These are phyloP conservation scores for Desmophyllum pertusum DNA, from an alignment of 92 coral and sea anemone species.

Conservation along the genomic window DNA sequence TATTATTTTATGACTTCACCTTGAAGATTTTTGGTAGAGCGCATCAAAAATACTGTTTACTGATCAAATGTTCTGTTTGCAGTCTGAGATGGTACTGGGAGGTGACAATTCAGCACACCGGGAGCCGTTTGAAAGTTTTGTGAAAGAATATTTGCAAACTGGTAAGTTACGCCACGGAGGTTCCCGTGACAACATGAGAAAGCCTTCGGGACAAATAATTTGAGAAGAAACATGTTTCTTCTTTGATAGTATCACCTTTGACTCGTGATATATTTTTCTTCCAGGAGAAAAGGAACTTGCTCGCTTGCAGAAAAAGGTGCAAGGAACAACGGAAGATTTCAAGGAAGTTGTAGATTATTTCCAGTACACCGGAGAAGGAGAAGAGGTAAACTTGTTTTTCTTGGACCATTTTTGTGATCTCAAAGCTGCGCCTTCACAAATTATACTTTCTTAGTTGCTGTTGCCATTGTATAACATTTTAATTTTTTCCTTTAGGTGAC, in stretches of 20 bases:
- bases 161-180: slow-evolving; percentile 43
- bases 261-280: neutral
- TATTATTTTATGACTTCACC: too few relatives aligned
- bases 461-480: neutral
- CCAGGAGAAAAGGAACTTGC: slow-evolving; percentile 74
- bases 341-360: slow-evolving; percentile 75
- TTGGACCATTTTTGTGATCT: neutral
- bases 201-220: too few relatives aligned
- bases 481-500: slow-evolving; percentile 56
- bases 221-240: neutral
- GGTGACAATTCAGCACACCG: slow-evolving; percentile 64
- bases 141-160: slow-evolving; percentile 73
- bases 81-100: slow-evolving; percentile 87
- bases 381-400: slow-evolving; percentile 36
- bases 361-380: slow-evolving; percentile 78
- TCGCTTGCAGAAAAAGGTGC: slow-evolving; percentile 75
- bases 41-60: too few relatives aligned
- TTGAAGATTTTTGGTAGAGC: too few relatives aligned
- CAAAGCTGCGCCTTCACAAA: neutral
- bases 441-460: neutral
- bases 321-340: slow-evolving; percentile 77
- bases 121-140: slow-evolving; percentile 89
- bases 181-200: neutral
- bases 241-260: neutral
- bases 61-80: neutral